A percentile compares a stretch with the other conserved stretches of the same genome.
Evolutionary conservation across 2,888 invertebrate species (phyloP).

Genomic region (Parelbella ahira): DNA sequence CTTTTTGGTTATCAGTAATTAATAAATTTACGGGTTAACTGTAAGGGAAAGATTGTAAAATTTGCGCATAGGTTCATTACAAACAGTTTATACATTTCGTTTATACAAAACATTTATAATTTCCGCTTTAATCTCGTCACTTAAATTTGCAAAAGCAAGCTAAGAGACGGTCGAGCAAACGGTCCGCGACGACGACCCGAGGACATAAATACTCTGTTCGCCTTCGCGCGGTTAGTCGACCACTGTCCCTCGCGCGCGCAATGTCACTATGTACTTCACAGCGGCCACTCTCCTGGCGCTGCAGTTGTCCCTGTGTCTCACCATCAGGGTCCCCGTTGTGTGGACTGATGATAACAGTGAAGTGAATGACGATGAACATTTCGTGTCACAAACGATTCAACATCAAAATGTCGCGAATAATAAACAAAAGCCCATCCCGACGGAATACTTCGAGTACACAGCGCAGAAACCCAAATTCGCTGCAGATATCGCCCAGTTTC

Average conservation of each 20-base stretch:
- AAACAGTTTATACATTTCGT: too few relatives aligned
- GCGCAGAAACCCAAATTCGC: conserved; percentile 69
- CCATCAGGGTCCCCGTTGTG: conserved; percentile 60
- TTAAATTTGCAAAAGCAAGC: conserved; percentile 38
- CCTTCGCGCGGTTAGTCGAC: conserved; percentile 65
- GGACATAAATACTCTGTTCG: conserved; percentile 69
- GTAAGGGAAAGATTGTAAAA: too few relatives aligned
- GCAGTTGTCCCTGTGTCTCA: conserved; percentile 54
- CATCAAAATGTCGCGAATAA: conserved; percentile 17
- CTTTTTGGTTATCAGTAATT: too few relatives aligned
- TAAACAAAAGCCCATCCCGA: conserved; percentile 41
- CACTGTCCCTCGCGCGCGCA: conserved; percentile 60
- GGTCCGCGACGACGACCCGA: conserved; percentile 70
- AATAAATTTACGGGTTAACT: too few relatives aligned
- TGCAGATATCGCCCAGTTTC: conserved; percentile 57
- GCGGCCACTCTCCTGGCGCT: conserved; percentile 48
- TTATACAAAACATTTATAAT: too few relatives aligned
- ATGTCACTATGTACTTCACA: conserved; percentile 67
- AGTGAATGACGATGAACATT: conserved; percentile 46
- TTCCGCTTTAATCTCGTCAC: conserved; percentile 32
- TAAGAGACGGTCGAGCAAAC: conserved; percentile 67
- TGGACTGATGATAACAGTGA: conserved; percentile 59
- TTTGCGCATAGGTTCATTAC: too few relatives aligned
- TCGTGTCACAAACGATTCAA: conserved; percentile 34
- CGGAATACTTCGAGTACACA: conserved; percentile 63